A percentile compares a stretch with the other conserved stretches of the same genome.
Conservation (phyloP, 2,797 vertebrate genomes). For the Harpagifer antarcticus region DNA sequence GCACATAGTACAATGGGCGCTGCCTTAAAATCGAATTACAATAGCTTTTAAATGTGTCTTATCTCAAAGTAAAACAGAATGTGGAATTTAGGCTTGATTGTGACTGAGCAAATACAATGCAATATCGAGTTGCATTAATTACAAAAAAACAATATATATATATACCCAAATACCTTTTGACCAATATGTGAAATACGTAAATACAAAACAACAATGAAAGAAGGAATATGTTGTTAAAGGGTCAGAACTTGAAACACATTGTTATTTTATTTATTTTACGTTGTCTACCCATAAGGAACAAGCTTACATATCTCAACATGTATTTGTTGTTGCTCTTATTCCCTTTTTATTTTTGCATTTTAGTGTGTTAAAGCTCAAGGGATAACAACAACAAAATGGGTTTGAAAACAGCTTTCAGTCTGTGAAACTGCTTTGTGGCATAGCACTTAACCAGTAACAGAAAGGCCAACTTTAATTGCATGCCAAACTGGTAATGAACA, state of each 20-base stretch:
- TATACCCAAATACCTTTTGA: too few relatives aligned
- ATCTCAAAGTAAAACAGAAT: background rate
- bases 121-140: too few relatives aligned
- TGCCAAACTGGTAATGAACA: background rate
- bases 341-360: background rate
- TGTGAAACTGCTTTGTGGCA: background rate
- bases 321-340: background rate
- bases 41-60: accelerated
- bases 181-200: too few relatives aligned
- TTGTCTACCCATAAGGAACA: background rate
- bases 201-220: too few relatives aligned
- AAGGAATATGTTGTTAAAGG: background rate
- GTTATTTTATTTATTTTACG: background rate
- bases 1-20: background rate
- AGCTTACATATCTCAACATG: background rate
- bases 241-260: background rate
- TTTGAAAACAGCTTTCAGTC: background rate
- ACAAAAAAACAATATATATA: too few relatives aligned
- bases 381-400: too few relatives aligned
- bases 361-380: background rate
- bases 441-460: background rate
- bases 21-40: background rate
- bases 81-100: too few relatives aligned
- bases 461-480: background rate
- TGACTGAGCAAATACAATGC: too few relatives aligned